phyloP scores from a whole-genome alignment of 2,113 vertebrate genomes.

The Pomatorhinus ruficollis region DNA sequence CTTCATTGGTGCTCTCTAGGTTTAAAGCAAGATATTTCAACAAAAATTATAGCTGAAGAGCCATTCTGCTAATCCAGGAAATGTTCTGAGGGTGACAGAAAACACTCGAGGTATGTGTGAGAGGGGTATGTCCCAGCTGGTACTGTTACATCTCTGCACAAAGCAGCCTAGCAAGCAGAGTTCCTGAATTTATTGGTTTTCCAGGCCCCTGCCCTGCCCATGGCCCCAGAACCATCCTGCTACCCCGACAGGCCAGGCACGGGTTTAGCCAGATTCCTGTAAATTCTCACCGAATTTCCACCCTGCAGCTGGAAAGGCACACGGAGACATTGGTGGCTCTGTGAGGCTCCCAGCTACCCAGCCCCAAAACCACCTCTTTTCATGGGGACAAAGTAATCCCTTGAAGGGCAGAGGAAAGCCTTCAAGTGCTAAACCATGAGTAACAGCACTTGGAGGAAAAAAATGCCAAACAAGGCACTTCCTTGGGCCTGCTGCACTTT shows the following conservation, averaged over 20 bases:
- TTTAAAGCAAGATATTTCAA: constrained; percentile 56
- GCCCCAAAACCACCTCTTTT: neutral
- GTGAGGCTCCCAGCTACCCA: neutral
- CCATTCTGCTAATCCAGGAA: constrained; percentile 31
- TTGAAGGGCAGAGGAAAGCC: neutral
- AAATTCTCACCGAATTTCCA: neutral
- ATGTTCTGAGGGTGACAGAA: constrained; percentile 26
- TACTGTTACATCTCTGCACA: neutral
- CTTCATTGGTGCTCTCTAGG: neutral
- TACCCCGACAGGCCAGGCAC: fast-evolving
- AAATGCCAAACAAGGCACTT: neutral
- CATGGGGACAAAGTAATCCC: neutral
- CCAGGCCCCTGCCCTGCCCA: neutral
- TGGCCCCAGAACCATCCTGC: fast-evolving
- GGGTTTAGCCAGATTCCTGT: neutral
- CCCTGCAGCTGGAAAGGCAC: fast-evolving
- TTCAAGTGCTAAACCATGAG: neutral
- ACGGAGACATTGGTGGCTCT: fast-evolving
- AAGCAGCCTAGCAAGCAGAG: neutral
- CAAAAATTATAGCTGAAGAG: constrained; percentile 47
- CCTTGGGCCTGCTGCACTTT: neutral
- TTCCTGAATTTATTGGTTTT: neutral
- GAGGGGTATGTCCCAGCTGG: neutral
- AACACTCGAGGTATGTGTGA: neutral
- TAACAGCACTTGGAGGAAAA: neutral